Conservation (phyloP, 2,113 vertebrate species). For the Odocoileus hemionus region DNA sequence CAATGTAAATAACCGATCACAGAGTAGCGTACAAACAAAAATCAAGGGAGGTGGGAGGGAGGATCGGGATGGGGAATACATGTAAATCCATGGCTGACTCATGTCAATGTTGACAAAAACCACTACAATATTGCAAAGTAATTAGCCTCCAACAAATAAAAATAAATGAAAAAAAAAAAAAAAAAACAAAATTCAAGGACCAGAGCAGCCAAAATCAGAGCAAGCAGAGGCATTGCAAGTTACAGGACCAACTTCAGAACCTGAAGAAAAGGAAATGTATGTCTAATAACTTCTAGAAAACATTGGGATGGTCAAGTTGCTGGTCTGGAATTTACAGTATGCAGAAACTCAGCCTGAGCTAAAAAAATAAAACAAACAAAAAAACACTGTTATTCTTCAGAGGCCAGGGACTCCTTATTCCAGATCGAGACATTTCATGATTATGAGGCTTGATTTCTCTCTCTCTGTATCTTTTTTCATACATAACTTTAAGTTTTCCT, state of each 20-base stretch:
- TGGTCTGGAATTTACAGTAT: background rate
- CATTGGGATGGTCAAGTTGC: accelerated
- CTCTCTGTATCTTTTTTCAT: background rate
- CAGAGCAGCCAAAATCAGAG: background rate
- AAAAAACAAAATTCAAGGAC: too few species aligned
- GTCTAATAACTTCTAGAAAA: background rate
- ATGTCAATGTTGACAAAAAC: too few species aligned
- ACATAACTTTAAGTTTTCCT: background rate
- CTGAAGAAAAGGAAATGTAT: background rate
- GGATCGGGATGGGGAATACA: too few species aligned
- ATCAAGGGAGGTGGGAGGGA: too few species aligned
- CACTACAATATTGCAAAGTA: too few species aligned
- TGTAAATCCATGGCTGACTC: too few species aligned
- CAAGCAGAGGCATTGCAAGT: background rate
- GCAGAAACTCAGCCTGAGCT: background rate
- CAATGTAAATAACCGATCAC: background rate
- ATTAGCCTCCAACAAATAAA: too few species aligned
- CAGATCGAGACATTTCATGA: background rate
- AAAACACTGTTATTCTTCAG: background rate
- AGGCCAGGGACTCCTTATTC: background rate
- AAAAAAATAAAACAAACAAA: background rate
- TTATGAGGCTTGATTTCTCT: background rate
- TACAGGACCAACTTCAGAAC: background rate
- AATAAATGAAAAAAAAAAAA: too few species aligned
- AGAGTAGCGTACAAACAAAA: background rate